Conservation (phyloP, 2,797 vertebrate genomes). For the Naso thynnoides region DNA sequence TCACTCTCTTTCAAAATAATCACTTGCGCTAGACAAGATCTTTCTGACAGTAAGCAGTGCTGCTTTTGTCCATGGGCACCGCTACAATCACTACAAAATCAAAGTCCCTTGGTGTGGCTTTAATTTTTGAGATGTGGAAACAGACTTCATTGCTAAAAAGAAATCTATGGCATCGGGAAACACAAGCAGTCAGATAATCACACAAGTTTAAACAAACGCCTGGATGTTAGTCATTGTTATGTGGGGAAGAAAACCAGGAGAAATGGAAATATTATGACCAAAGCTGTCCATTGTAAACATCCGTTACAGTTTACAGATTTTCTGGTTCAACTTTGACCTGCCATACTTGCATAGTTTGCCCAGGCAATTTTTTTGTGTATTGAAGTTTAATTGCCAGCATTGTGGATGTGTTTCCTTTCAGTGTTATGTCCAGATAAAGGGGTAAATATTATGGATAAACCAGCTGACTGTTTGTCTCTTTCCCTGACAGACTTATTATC, state of each 20-base stretch:
- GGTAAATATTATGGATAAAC: too few relatives aligned
- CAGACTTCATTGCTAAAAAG: background rate
- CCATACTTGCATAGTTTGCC: background rate
- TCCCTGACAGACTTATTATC: too few relatives aligned
- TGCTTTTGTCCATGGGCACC: too few relatives aligned
- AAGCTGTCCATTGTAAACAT: background rate
- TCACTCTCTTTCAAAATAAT: too few relatives aligned
- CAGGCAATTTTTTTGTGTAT: background rate
- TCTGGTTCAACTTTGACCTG: background rate
- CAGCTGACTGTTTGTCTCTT: too few relatives aligned
- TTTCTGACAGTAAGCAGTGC: too few relatives aligned
- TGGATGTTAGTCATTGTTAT: background rate
- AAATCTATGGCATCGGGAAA: background rate
- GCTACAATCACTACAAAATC: too few relatives aligned
- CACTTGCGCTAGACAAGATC: too few relatives aligned
- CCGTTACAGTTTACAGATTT: background rate
- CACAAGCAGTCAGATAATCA: background rate
- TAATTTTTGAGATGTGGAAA: background rate
- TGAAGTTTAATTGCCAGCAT: too few relatives aligned
- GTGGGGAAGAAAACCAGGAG: background rate
- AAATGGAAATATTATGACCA: background rate
- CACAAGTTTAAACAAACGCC: slow-evolving; percentile 9
- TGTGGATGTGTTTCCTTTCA: too few relatives aligned
- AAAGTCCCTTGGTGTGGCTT: too few relatives aligned
- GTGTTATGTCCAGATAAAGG: too few relatives aligned